Evolutionary conservation across 2,888 invertebrate species (phyloP).

Genomic region (Phrixothrix hirtus): DNA sequence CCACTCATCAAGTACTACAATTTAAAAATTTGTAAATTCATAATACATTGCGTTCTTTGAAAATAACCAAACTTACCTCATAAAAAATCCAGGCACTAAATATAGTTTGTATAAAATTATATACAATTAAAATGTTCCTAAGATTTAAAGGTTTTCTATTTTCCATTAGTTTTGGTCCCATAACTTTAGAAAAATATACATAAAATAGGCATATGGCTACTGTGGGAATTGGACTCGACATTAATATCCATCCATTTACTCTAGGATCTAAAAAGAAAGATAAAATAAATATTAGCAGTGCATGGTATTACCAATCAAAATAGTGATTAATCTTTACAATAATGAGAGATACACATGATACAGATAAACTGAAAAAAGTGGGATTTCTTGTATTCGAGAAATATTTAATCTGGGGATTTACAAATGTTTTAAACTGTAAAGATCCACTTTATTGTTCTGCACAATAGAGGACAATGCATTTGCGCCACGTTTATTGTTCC

Average conservation of each 20-base stretch:
- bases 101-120: constrained; percentile 87
- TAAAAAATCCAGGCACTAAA: constrained; percentile 93
- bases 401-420: too few relatives aligned
- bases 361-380: too few relatives aligned
- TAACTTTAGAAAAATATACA: constrained; percentile 79
- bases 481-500: too few relatives aligned
- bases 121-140: constrained; percentile 76
- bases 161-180: constrained; percentile 88
- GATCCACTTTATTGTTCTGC: too few relatives aligned
- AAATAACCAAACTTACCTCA: constrained; percentile 59
- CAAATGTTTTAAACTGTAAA: too few relatives aligned
- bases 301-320: neutral
- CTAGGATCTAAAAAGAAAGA: constrained; percentile 73
- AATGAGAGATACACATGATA: too few relatives aligned
- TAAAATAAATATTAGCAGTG: too few relatives aligned
- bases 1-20: constrained; percentile 61
- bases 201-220: constrained; percentile 86
- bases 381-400: too few relatives aligned
- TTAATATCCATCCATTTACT: constrained; percentile 90
- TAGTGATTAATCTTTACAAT: neutral
- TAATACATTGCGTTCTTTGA: too few relatives aligned
- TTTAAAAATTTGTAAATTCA: neutral
- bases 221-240: constrained; percentile 92
- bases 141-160: constrained; percentile 87
- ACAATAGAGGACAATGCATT: too few relatives aligned